Conservation (phyloP, 1,140 invertebrate species). For the Heliconius melpomene region DNA sequence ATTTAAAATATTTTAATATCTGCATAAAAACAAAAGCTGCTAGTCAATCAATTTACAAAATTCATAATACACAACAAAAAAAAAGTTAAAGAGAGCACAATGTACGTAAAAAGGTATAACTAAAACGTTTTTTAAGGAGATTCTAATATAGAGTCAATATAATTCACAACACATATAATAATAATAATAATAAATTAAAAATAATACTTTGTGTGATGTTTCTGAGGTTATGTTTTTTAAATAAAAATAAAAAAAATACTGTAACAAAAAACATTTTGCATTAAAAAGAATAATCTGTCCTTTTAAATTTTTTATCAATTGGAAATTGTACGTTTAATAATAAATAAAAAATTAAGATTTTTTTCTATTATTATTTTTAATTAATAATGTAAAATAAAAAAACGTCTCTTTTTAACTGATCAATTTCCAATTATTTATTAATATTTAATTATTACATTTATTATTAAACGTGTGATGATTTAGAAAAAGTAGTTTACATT, state of each 20-base stretch:
- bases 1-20: neutral
- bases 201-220: constrained; percentile 12
- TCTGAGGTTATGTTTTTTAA: neutral
- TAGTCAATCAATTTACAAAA: neutral
- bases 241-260: neutral
- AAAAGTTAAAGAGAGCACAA: constrained; percentile 4
- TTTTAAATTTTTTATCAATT: neutral
- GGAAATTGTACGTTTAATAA: neutral
- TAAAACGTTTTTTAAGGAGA: neutral
- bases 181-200: neutral
- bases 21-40: neutral
- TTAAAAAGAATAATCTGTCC: neutral
- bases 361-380: neutral
- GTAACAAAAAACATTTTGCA: neutral
- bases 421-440: too few relatives aligned
- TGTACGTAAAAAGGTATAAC: neutral
- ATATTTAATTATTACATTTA: neutral
- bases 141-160: neutral
- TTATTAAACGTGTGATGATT: neutral
- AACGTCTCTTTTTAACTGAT: neutral
- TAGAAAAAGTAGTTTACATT: neutral
- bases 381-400: neutral
- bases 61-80: neutral
- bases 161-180: constrained; percentile 6
- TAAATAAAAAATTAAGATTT: neutral